These are phyloP conservation scores for Allacma fusca DNA, from an alignment of 2,888 invertebrate genomes.

Conservation along the genomic window DNA sequence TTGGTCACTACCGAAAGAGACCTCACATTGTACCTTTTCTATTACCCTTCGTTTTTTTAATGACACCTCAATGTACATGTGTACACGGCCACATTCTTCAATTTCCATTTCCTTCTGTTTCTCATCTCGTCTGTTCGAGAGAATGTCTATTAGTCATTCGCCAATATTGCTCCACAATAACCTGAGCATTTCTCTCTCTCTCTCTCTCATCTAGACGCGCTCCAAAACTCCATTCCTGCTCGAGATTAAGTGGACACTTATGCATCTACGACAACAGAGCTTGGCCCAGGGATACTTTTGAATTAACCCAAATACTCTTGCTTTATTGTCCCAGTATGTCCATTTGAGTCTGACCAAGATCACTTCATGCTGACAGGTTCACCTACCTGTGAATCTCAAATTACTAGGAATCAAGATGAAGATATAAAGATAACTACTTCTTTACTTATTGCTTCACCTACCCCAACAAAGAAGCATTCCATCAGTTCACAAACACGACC, in stretches of 20 bases:
- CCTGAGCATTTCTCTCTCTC: neutral
- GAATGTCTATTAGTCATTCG: slow-evolving; percentile 49
- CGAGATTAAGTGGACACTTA: too few relatives aligned
- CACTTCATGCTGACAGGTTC: neutral
- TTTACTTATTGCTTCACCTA: slow-evolving; percentile 10
- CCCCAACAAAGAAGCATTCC: slow-evolving; percentile 13
- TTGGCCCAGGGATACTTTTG: neutral
- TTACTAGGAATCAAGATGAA: slow-evolving; percentile 20
- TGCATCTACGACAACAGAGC: neutral
- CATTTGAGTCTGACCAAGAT: neutral
- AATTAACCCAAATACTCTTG: slow-evolving; percentile 13
- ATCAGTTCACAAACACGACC: neutral
- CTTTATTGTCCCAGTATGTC: neutral
- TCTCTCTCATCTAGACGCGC: neutral
- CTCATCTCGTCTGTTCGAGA: slow-evolving; percentile 41
- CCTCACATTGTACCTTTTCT: slow-evolving; percentile 43
- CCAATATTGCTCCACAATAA: slow-evolving; percentile 31
- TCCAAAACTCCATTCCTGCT: neutral
- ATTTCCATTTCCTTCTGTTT: slow-evolving; percentile 17
- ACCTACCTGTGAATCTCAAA: neutral
- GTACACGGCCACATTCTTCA: slow-evolving; percentile 16
- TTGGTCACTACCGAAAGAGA: slow-evolving; percentile 53
- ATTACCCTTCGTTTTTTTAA: slow-evolving; percentile 47
- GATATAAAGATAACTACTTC: neutral
- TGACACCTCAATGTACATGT: neutral